Conservation (phyloP, 2,888 invertebrate species). For the Chalcis sispes region DNA sequence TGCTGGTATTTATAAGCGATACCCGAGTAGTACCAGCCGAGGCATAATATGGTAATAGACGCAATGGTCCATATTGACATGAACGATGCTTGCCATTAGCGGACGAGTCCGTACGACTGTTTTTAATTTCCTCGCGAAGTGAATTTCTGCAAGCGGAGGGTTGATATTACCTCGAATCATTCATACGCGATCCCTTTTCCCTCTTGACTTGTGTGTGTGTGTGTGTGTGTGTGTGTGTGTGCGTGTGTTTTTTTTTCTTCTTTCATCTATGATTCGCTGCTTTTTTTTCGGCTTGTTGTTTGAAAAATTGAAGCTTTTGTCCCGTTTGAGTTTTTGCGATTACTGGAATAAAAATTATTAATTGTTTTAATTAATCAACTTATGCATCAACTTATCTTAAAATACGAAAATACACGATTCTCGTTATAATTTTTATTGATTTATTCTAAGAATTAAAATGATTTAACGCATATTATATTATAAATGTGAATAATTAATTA, state of each 20-base stretch:
- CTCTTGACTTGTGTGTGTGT: too few species aligned
- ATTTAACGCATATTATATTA: too few species aligned
- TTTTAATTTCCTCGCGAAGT: slow-evolving; percentile 76
- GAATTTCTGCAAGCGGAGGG: slow-evolving; percentile 73
- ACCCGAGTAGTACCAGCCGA: slow-evolving; percentile 63
- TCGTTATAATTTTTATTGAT: too few species aligned
- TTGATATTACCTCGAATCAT: slow-evolving; percentile 75
- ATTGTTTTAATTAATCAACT: slow-evolving; percentile 29
- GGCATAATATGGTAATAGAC: slow-evolving; percentile 75
- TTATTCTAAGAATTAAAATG: too few species aligned
- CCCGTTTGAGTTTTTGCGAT: slow-evolving; percentile 16
- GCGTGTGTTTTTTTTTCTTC: background rate
- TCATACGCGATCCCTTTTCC: slow-evolving; percentile 62
- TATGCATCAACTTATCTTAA: too few species aligned
- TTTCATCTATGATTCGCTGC: background rate
- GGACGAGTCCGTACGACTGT: slow-evolving; percentile 72
- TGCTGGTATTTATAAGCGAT: slow-evolving; percentile 76
- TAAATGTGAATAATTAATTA: too few species aligned
- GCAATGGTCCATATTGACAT: slow-evolving; percentile 77
- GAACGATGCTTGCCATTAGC: slow-evolving; percentile 76
- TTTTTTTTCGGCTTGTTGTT: slow-evolving; percentile 21
- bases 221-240: too few species aligned
- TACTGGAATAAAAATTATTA: background rate
- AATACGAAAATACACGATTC: slow-evolving; percentile 7
- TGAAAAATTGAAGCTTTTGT: slow-evolving; percentile 33